A percentile compares a stretch with the other conserved stretches of the same genome.
Evolutionary conservation across 1,140 invertebrate species (phyloP).

Genomic region (Harpegnathos saltator): DNA sequence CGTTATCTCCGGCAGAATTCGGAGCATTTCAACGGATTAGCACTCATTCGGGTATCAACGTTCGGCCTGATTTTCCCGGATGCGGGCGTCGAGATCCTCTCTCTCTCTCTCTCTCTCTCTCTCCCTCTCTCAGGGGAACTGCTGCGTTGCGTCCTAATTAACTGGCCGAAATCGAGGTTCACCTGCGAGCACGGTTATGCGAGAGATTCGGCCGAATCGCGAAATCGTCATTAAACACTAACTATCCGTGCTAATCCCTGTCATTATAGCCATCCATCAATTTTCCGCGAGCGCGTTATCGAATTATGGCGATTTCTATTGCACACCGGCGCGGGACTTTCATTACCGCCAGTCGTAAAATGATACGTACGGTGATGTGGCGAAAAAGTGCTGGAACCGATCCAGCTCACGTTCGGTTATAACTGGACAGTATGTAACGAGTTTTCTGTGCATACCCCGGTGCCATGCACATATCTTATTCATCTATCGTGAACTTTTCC

Average conservation of each 20-base stretch:
- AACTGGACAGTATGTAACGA: not conserved
- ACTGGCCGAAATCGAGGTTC: slow-evolving; percentile 58
- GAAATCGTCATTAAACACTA: slow-evolving; percentile 58
- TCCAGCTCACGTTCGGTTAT: not conserved
- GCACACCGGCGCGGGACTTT: slow-evolving; percentile 9
- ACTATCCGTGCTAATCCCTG: slow-evolving; percentile 45
- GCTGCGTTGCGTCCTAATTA: slow-evolving; percentile 62
- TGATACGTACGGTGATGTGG: not conserved
- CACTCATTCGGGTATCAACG: slow-evolving; percentile 3
- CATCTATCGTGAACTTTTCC: not conserved
- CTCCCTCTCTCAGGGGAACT: slow-evolving; percentile 54
- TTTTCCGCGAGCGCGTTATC: slow-evolving; percentile 38
- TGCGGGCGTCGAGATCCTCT: slow-evolving; percentile 41
- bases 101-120: no score
- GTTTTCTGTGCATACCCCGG: not conserved
- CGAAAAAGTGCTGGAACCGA: slow-evolving; percentile 8
- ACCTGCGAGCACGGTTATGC: slow-evolving; percentile 25
- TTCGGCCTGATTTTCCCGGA: slow-evolving; percentile 45
- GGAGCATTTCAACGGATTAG: slow-evolving; percentile 1
- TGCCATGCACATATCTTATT: not conserved
- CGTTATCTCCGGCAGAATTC: not conserved
- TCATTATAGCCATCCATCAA: slow-evolving; percentile 55
- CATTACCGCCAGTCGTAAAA: slow-evolving; percentile 19
- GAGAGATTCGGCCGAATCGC: slow-evolving; percentile 37
- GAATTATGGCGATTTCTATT: slow-evolving; percentile 47